Conservation (phyloP, 2,888 invertebrate species). For the Prostheceraeus crozeri region DNA sequence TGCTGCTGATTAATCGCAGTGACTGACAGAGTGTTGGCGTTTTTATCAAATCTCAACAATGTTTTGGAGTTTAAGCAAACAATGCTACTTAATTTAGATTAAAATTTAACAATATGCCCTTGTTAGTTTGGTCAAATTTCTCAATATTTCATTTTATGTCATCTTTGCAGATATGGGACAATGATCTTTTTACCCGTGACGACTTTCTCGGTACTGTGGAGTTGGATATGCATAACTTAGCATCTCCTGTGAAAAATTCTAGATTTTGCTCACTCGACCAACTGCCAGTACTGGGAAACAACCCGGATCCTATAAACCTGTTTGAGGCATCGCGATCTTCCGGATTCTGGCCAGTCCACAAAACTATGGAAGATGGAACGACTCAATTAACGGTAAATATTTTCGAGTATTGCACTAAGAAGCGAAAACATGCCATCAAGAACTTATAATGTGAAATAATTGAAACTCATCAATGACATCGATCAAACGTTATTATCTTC, state of each 20-base stretch:
- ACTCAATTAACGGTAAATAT: slow-evolving; percentile 61
- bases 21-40: too few relatives aligned
- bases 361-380: slow-evolving; percentile 69
- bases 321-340: slow-evolving; percentile 79
- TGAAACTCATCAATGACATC: too few relatives aligned
- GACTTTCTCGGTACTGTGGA: slow-evolving; percentile 57
- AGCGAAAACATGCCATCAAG: too few relatives aligned
- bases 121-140: too few relatives aligned
- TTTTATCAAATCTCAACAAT: too few relatives aligned
- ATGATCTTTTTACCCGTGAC: slow-evolving; percentile 60
- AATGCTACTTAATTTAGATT: too few relatives aligned
- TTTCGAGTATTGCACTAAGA: too few relatives aligned
- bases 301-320: slow-evolving; percentile 67
- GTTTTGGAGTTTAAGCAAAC: too few relatives aligned
- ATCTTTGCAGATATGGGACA: slow-evolving; percentile 59
- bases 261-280: slow-evolving; percentile 59
- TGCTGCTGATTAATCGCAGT: too few relatives aligned
- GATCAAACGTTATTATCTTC: too few relatives aligned
- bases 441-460: too few relatives aligned
- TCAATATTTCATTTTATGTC: neutral
- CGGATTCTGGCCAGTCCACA: slow-evolving; percentile 83
- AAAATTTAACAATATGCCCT: too few relatives aligned
- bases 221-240: slow-evolving; percentile 73
- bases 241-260: slow-evolving; percentile 71
- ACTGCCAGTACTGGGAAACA: slow-evolving; percentile 60